phyloP scores from a whole-genome alignment of 2,113 vertebrate genomes.

The Leptocoma aspasia region DNA sequence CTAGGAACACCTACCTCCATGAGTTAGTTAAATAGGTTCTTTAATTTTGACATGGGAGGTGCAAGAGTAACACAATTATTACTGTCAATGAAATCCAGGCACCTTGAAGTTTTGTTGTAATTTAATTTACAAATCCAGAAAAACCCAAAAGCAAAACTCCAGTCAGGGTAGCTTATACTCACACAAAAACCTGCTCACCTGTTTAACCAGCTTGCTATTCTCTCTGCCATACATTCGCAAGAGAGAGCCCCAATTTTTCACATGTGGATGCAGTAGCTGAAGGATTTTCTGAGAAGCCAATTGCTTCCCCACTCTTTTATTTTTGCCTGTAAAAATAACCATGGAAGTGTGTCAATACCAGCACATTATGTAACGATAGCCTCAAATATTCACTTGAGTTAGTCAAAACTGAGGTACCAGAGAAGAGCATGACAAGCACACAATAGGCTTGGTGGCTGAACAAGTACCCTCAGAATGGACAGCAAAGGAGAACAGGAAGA shows the following conservation, averaged over 20 bases:
- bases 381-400: background rate
- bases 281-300: conserved; percentile 98
- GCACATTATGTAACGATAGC: fast-evolving
- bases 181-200: conserved; percentile 73
- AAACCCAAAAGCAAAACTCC: background rate
- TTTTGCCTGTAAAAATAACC: conserved; percentile 82
- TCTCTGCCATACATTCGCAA: conserved; percentile 98
- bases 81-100: background rate
- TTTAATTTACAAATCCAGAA: background rate
- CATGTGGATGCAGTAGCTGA: conserved; percentile 96
- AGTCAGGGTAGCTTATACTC: background rate
- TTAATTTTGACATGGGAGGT: background rate
- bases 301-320: conserved; percentile 97
- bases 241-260: conserved; percentile 98
- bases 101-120: background rate
- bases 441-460: background rate
- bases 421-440: background rate
- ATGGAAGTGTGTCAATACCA: background rate
- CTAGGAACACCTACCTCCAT: background rate
- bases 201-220: conserved; percentile 97
- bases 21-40: background rate
- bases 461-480: background rate
- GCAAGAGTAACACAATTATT: background rate
- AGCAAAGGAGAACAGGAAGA: background rate
- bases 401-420: background rate